phyloP scores from a whole-genome alignment of 1,140 invertebrate species.

The Cherax destructor region DNA sequence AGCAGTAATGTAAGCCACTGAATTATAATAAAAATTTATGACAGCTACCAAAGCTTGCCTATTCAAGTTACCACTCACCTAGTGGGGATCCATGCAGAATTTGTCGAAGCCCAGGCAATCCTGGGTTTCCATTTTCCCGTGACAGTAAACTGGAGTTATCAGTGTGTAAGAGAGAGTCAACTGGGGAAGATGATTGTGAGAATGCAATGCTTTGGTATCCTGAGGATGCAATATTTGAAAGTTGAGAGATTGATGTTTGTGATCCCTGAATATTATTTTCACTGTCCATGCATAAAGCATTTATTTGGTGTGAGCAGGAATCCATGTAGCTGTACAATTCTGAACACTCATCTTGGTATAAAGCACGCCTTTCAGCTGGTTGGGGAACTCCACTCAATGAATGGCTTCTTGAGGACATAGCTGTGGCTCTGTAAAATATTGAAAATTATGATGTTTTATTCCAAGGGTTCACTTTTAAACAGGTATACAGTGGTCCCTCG shows the following conservation, averaged over 20 bases:
- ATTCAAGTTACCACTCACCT: conserved; percentile 18
- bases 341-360: conserved; percentile 33
- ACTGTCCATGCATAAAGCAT: conserved; percentile 37
- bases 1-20: neutral
- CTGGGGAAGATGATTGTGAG: conserved; percentile 90
- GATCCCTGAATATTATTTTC: conserved; percentile 64
- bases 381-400: conserved; percentile 26
- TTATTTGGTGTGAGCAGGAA: conserved; percentile 32
- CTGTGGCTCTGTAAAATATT: conserved; percentile 14
- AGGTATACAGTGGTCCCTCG: too few relatives aligned
- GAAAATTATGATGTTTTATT: neutral
- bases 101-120: conserved; percentile 35
- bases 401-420: conserved; percentile 25
- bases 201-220: conserved; percentile 94
- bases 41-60: neutral
- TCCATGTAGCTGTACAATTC: conserved; percentile 53
- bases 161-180: conserved; percentile 79
- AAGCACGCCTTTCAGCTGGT: conserved; percentile 2
- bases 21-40: neutral
- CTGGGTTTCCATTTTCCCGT: conserved; percentile 45
- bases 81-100: conserved; percentile 50
- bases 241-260: conserved; percentile 85
- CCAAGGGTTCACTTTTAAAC: too few relatives aligned
- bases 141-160: conserved; percentile 45
- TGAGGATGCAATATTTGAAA: conserved; percentile 88